Evolutionary conservation across 2,113 vertebrate genomes (phyloP), one percentile per base, ranked within the genome.

Genomic region (Misgurnus mizolepis): DNA sequence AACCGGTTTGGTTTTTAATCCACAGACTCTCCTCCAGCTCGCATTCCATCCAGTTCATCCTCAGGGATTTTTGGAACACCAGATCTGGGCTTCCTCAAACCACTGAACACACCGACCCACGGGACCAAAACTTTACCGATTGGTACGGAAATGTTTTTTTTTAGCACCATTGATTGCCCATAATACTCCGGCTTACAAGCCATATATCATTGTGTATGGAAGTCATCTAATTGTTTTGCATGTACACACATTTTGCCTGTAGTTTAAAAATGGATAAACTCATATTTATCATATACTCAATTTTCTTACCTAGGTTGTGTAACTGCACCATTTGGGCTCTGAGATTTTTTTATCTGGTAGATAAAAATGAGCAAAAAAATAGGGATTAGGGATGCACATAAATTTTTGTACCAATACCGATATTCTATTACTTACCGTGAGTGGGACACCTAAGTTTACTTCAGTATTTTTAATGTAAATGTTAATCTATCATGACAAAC

Each of bases 51-150:
- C 76, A 90, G 92, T 74, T 92, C 95, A 68, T 92, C 95, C 86
- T 89, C 95, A 58, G 94, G 93, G 68, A 93, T 95, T 88, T 96
- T 95, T 76, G 94, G 94, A 81, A 89, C 91, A 85, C 96, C 94
- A 87, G 96, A 98, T 79, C 86, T 93, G 11, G 86, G 90, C 67
- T 65, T 95, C 88, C 92, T 96, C 88, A 98, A 96, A 89, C 97
- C 96, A 76, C 88, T 96, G 87, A 91, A 93, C 81, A 90, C 95
- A 78, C 89, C 95, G 56, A 94, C 96, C 81, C 91, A 93, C 0
- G 91, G 93, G 84, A 94, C 93, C 90, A 98, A 98, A 92, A 90
- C 94, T 4, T 94, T 94, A 85, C 89, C 94, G 73, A 89, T 97
- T 94, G 96, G 97, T 98, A 89, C 7, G 40, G 6, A 61, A 7